Evolutionary conservation across 2,113 vertebrate genomes (phyloP), one percentile per base, ranked within the genome.

Genomic region (Solea solea): DNA sequence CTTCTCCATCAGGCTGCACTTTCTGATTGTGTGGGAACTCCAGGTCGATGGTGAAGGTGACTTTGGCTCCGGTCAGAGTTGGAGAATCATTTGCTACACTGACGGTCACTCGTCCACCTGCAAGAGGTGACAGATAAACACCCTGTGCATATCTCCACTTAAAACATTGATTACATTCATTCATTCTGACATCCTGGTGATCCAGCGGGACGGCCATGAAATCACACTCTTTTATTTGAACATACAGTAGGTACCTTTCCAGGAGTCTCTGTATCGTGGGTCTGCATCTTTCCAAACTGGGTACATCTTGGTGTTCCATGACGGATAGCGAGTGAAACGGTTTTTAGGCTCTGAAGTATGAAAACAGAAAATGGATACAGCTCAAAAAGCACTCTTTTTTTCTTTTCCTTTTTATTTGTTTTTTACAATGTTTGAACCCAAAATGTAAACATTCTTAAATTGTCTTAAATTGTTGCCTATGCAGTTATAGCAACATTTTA

Each of bases 81-180:
- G 97, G 97, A 1, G 95, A 94, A 14, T 98, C 97, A 10, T 95
- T 98, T 25, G 86, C 92, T 28, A 98, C 91, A 28, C 95, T 90
- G 67, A 98, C 93, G 9, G 90, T 86, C 55, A 97, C 91, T 5
- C 88, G 87, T 7, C 96, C 97, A 2, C 97, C 97, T 98, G 80
- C 3, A 48, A 0, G 8, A 60, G 46, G 15, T 45, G 4, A 75
- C 16, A 64, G 1, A 5, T 16, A 15, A 68, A 34, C 28, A 2
- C 41, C 25, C 34, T 34, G 3, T 34, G 34, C 34, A 6, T 34
- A 21, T 6, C 34, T 34, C 34, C 34, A 34, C 34, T 2, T 4
- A 48, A 48, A 48, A 13, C 11, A 9, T 10, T 48, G 45, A 48
- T 48, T 48, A 21, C 21, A 48, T 48, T 8, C 9, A 34, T 4